Evolutionary conservation across 2,888 invertebrate species (phyloP).

Genomic region (Liopterus haemorrhoidalis): DNA sequence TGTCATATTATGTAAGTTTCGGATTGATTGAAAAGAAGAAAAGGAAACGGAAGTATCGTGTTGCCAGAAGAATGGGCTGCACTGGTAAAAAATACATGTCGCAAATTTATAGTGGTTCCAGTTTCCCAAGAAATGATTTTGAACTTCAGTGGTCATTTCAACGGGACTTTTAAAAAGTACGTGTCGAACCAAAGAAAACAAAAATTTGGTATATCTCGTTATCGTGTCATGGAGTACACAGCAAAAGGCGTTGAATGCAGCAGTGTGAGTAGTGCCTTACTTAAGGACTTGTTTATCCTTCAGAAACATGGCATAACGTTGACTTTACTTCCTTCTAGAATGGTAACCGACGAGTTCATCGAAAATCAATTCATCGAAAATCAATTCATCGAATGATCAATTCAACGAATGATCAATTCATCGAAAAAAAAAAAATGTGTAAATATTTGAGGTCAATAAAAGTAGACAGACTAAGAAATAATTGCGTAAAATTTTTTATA

Average conservation of each 20-base stretch:
- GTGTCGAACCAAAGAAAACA: constrained; percentile 22
- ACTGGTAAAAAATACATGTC: constrained; percentile 21
- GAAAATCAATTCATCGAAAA: no score
- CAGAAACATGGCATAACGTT: constrained; percentile 25
- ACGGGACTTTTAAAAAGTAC: constrained; percentile 16
- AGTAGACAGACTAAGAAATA: no score
- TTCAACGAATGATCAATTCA: no score
- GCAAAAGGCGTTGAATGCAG: constrained; percentile 25
- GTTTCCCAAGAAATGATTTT: constrained; percentile 21
- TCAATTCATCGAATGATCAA: no score
- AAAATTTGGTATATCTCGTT: constrained; percentile 20
- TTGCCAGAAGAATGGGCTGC: constrained; percentile 25
- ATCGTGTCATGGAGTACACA: constrained; percentile 24
- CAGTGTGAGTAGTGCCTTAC: constrained; percentile 24
- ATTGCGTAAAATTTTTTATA: no score
- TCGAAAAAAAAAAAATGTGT: no score
- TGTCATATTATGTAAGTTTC: constrained; percentile 14
- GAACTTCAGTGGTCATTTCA: constrained; percentile 22
- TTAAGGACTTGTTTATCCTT: constrained; percentile 26
- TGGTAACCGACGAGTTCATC: no score
- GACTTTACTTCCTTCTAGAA: constrained; percentile 24
- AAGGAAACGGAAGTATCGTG: no score
- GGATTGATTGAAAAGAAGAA: constrained; percentile 15
- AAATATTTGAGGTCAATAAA: no score
- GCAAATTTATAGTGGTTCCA: constrained; percentile 21